Percentiles rank a stretch among this genome's conserved stretches.
Conservation (phyloP, 2,888 invertebrate species). For the Trichopria drosophilae region DNA sequence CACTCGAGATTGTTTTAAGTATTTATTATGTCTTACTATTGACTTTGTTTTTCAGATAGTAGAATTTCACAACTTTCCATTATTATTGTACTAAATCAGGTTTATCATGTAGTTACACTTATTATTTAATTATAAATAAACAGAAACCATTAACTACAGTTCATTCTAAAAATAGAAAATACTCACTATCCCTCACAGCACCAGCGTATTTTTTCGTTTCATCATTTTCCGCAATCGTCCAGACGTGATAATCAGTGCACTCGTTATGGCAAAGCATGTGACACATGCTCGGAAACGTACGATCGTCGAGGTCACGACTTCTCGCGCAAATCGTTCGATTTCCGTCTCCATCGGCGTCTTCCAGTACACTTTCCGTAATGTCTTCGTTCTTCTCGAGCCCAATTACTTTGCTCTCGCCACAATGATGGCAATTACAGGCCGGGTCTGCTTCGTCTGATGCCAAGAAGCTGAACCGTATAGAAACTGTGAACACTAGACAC, state of each 20-base stretch:
- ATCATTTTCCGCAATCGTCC: conserved; percentile 30
- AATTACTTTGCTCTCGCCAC: conserved; percentile 39
- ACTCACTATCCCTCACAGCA: conserved; percentile 48
- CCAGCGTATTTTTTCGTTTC: conserved; percentile 29
- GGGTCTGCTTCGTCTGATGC: conserved; percentile 2
- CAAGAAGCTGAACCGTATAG: too few relatives aligned
- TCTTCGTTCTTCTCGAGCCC: conserved; percentile 35
- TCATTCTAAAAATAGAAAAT: background rate
- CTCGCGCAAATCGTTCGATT: conserved; percentile 50
- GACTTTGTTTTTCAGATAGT: too few relatives aligned
- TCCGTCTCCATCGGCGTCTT: conserved; percentile 47
- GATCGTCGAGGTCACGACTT: conserved; percentile 46
- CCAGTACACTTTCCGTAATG: conserved; percentile 27
- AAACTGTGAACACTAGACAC: background rate
- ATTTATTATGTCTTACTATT: too few relatives aligned
- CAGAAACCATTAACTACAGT: background rate
- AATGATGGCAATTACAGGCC: conserved; percentile 41
- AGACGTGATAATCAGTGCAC: conserved; percentile 44
- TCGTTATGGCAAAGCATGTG: conserved; percentile 52
- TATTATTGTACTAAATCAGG: too few relatives aligned
- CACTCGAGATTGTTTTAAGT: too few relatives aligned
- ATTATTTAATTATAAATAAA: background rate
- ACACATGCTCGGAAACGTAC: conserved; percentile 50
- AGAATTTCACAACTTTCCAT: too few relatives aligned
- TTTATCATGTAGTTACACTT: too few relatives aligned